These are phyloP conservation scores for Steromphala cineraria DNA, from an alignment of 2,888 invertebrate genomes.

Conservation along the genomic window DNA sequence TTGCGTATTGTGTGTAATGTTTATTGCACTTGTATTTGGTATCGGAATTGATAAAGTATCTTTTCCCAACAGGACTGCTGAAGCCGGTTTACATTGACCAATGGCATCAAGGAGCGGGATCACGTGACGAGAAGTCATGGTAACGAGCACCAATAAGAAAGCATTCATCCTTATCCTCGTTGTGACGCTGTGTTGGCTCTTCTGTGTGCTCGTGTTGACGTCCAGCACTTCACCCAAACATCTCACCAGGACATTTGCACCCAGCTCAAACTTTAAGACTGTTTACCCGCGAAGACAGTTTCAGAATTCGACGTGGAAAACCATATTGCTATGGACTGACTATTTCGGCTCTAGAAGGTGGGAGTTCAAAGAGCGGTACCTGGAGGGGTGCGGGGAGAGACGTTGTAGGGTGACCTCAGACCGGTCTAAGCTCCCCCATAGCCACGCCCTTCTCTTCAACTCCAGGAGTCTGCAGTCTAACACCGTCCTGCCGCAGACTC, in stretches of 20 bases:
- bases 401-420: not conserved
- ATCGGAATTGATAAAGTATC: no score
- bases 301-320: not conserved
- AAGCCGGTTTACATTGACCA: no score
- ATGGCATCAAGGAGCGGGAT: no score
- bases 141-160: not conserved
- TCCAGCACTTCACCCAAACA: not conserved
- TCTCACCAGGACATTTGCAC: not conserved
- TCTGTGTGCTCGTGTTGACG: not conserved
- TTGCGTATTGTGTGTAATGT: no score
- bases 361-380: not conserved
- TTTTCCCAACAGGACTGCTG: no score
- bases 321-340: conserved; percentile 5
- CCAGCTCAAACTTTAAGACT: not conserved
- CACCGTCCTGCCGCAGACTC: not conserved
- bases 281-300: not conserved
- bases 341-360: not conserved
- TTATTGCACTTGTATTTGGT: no score
- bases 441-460: conserved; percentile 1
- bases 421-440: not conserved
- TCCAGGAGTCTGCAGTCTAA: not conserved
- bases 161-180: not conserved
- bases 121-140: no score
- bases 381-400: not conserved
- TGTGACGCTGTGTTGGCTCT: not conserved